phyloP scores from a whole-genome alignment of 2,113 vertebrate genomes.

The Rattus norvegicus region DNA sequence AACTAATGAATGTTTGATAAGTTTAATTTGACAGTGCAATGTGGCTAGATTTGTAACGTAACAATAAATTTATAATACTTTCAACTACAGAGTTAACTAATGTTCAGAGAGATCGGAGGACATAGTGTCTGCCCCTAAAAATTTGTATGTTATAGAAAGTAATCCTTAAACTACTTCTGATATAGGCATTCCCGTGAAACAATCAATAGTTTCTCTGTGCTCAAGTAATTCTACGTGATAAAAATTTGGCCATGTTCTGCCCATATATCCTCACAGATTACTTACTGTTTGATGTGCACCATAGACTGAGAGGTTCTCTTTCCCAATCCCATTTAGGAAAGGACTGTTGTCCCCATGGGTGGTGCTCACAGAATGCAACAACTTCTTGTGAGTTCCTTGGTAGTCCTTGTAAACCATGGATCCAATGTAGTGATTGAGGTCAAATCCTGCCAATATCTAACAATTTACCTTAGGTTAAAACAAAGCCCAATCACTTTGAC shows the following conservation, averaged over 20 bases:
- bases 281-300: neutral
- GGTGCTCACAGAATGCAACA: too few species aligned
- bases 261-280: conserved; percentile 5
- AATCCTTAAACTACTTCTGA: neutral
- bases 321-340: neutral
- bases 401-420: neutral
- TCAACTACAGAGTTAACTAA: neutral
- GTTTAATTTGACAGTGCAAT: neutral
- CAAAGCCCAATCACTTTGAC: neutral
- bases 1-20: neutral
- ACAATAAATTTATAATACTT: neutral
- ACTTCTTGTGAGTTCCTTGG: neutral
- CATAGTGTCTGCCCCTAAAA: neutral
- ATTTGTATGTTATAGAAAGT: neutral
- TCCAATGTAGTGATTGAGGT: neutral
- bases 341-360: rapidly evolving
- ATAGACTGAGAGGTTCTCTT: neutral
- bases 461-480: neutral
- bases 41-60: neutral
- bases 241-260: neutral
- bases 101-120: neutral
- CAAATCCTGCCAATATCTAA: neutral
- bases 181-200: neutral
- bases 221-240: neutral
- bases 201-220: neutral